Evolutionary conservation across 2,888 invertebrate species (phyloP), one percentile per base, ranked within the genome.

Genomic region (Dinocampus coccinellae): DNA sequence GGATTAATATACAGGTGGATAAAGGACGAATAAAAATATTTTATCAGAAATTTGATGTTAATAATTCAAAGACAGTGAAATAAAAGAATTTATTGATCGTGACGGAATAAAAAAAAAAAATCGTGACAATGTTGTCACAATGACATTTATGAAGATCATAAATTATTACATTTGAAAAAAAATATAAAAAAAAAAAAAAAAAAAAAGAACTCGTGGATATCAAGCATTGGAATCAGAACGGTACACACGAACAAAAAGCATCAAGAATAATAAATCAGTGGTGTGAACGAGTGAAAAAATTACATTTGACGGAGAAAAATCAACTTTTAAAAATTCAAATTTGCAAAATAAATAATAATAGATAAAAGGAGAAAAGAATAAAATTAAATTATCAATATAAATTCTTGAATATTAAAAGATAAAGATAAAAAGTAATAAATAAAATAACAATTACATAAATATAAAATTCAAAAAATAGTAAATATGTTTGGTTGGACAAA

Each of bases 401-500:
- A n/a, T n/a, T n/a, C n/a, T n/a, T n/a, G n/a, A n/a, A n/a, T n/a
- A n/a, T n/a, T n/a, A n/a, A n/a, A n/a, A n/a, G n/a, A n/a, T n/a
- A n/a, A n/a, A n/a, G n/a, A n/a, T 7, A 29, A 29, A 29, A 7
- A 7, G 29, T 4, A 29, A 29, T 29, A 29, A 29, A 4, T 29
- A 29, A 29, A 4, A 29, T 29, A 7, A 29, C 29, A 29, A 4
- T 29, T 29, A 29, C 3, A 29, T 29, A 29, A 29, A 4, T 29
- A 7, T 4, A 7, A 29, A 29, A 29, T 29, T 20, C 22, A 62
- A 22, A 53, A 62, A 53, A 53, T 36, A 42, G 22, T 34, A 22
- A 62, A 29, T 20, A 69, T 69, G 69, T 42, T 62, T 55, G 62
- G 62, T 33, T 36, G 68, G 62, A 69, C 62, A 69, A 69, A 69